Conservation (phyloP, 2,113 vertebrate genomes). For the Candoia aspera region DNA sequence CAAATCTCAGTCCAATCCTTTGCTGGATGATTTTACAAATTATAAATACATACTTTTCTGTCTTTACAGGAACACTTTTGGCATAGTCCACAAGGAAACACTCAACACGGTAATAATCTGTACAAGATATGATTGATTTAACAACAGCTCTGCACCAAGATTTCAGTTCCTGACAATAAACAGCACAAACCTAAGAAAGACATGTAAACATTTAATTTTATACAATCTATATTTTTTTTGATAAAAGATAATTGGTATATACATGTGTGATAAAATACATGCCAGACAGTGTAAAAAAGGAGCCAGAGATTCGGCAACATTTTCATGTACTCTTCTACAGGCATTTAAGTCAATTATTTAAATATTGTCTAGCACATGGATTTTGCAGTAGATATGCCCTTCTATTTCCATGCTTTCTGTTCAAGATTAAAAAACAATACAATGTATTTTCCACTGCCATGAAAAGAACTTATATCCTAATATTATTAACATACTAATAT, state of each 20-base stretch:
- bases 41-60: constrained; percentile 64
- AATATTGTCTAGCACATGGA: not conserved
- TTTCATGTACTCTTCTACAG: not conserved
- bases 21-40: not conserved
- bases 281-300: not conserved
- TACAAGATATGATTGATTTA: constrained; percentile 59
- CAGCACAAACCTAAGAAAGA: constrained; percentile 70
- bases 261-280: not conserved
- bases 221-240: not conserved
- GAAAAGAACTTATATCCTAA: not conserved
- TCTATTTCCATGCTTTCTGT: not conserved
- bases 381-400: not conserved
- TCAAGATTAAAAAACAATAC: not conserved
- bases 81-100: constrained; percentile 83
- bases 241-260: not conserved
- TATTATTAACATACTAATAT: not conserved
- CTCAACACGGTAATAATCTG: constrained; percentile 52
- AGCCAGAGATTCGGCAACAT: not conserved
- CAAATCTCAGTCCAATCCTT: not conserved
- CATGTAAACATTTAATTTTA: rapidly evolving
- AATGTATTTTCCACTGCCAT: not conserved
- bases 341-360: not conserved
- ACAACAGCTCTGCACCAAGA: constrained; percentile 78
- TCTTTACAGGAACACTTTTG: constrained; percentile 64
- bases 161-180: constrained; percentile 71